Base-by-base conservation (phyloP, 1,140 invertebrate genomes). In the Drosophila persimilis region DNA sequence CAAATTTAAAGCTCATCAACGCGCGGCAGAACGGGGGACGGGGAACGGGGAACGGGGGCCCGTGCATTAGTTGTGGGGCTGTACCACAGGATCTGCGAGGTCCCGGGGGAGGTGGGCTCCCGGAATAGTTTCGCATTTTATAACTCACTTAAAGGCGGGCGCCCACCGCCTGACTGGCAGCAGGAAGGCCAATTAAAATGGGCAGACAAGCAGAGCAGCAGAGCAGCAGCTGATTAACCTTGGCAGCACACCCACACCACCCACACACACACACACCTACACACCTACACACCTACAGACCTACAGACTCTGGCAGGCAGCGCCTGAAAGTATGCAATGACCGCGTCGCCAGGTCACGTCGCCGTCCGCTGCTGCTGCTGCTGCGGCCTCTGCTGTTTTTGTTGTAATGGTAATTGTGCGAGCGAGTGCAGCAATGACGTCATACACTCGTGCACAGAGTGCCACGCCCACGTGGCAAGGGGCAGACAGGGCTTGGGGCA, bases 351-450 rank as follows among this genome's bases (percentile, higher is more conserved):
- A 85, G 80, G 80, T 77, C 80, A 85, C 73, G 47, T 56, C 67
- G 63, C 63, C 43, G 53, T 45, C 50, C 56, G 29, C 47, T 50
- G 11, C 22, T 6, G 11, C 22, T 9, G 17, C 17, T 17, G 17
- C 17, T 54, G 69, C 59, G 50, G 59, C 69, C 51, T 73, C 65
- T 41, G 29, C 71, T 60, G 69, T 48, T 54, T 56, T 64, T 58
- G 79, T 54, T 73, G 73, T 58, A 86, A 78, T 86, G 83, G 77
- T 73, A 88, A 88, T 88, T 88, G 83, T 81, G 83, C 71, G 64
- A 88, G 83, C 71, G 61, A 88, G 83, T 88, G 84, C 83, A 83
- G 79, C 72, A 71, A 79, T 88, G 83, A 88, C 83, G 83, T 88
- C 83, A 88, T 71, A 24, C 71, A 47, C 29, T 50, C 63, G 48